These are phyloP conservation scores for Serrognathus titanus DNA, from an alignment of 2,888 invertebrate species.

Conservation along the genomic window DNA sequence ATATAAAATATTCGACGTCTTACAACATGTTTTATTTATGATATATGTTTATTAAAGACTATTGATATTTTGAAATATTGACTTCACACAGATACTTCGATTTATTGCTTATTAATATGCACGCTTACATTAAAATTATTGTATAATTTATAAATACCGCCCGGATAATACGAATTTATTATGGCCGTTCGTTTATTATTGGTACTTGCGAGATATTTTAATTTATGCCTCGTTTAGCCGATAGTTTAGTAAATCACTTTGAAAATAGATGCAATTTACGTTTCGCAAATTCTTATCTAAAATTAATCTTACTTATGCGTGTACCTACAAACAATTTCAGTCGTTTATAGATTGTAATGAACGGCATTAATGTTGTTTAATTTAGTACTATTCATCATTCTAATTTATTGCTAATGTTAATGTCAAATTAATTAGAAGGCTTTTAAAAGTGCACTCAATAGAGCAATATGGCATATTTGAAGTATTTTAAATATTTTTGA, in stretches of 20 bases:
- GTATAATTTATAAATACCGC: background rate
- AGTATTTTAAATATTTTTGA: no score
- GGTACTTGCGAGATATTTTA: constrained; percentile 1
- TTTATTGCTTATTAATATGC: constrained; percentile 1
- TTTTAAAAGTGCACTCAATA: no score
- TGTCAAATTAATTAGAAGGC: no score
- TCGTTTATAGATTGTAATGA: background rate
- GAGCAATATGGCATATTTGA: no score
- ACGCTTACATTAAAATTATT: constrained; percentile 1
- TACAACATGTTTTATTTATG: constrained; percentile 22
- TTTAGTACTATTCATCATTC: no score
- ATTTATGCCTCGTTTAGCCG: background rate
- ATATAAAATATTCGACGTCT: constrained; percentile 17
- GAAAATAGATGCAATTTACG: background rate
- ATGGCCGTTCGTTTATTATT: background rate
- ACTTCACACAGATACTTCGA: background rate
- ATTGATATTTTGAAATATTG: constrained; percentile 3
- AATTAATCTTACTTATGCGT: constrained; percentile 2
- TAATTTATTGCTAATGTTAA: no score
- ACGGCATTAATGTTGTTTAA: background rate
- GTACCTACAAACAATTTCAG: background rate
- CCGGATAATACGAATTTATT: background rate
- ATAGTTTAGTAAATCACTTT: no score
- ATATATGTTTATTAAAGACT: constrained; percentile 3
- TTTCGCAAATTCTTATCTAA: background rate